phyloP scores from a whole-genome alignment of 2,888 invertebrate species.

The Stictocephala bisonia region DNA sequence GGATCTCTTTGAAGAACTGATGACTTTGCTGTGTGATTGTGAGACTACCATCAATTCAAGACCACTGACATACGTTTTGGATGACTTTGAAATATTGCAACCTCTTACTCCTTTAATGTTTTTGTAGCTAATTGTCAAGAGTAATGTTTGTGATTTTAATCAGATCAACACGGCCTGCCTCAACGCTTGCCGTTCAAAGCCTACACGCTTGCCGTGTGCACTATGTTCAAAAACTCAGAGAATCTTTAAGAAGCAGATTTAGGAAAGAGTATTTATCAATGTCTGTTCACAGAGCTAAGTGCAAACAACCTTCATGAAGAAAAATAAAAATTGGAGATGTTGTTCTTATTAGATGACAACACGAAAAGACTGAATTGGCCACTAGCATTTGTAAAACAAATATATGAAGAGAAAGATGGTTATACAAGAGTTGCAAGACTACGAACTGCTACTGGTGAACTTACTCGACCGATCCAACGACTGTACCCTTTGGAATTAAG shows the following conservation, averaged over 20 bases:
- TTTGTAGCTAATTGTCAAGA: not conserved
- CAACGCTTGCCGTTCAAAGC: too few species aligned
- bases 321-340: not conserved
- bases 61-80: conserved; percentile 46
- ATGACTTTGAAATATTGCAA: conserved; percentile 15
- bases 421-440: too few species aligned
- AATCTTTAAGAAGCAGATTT: conserved; percentile 12
- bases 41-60: conserved; percentile 45
- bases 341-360: not conserved
- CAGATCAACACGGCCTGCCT: conserved; percentile 2
- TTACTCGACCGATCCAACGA: too few species aligned
- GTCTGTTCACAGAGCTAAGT: not conserved
- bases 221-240: too few species aligned
- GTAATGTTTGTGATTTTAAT: conserved; percentile 18
- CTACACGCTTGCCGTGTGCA: too few species aligned
- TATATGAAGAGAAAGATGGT: too few species aligned
- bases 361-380: too few species aligned
- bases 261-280: conserved; percentile 2
- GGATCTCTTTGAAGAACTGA: conserved; percentile 45
- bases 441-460: too few species aligned
- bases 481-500: too few species aligned
- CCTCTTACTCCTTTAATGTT: conserved; percentile 47
- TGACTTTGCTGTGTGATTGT: conserved; percentile 42
- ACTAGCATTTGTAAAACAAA: too few species aligned
- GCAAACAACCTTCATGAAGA: too few species aligned